Conservation (phyloP, 2,888 invertebrate species). For the Acheta domesticus region DNA sequence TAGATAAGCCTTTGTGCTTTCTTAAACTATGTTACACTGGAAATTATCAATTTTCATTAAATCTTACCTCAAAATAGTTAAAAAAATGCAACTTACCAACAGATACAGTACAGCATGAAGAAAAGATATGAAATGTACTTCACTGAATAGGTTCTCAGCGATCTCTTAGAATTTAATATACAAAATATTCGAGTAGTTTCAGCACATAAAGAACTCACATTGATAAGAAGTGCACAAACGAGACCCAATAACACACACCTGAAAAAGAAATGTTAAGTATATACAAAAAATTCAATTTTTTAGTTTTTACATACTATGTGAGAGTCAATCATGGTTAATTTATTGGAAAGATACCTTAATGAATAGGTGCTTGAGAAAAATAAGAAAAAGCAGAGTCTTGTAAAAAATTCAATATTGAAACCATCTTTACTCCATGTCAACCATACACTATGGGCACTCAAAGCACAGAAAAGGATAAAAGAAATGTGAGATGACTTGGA, state of each 20-base stretch:
- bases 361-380: not conserved
- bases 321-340: not conserved
- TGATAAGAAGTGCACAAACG: not conserved
- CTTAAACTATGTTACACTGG: not conserved
- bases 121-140: not conserved
- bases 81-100: not conserved
- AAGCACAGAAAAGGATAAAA: conserved; percentile 18
- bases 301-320: no score
- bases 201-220: not conserved
- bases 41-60: not conserved
- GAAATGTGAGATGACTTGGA: not conserved
- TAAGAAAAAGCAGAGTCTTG: not conserved
- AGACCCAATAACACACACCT: conserved; percentile 5
- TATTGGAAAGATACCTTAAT: not conserved
- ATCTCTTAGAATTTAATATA: not conserved
- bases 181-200: conserved; percentile 18
- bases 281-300: no score
- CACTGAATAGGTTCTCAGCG: not conserved
- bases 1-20: not conserved
- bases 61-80: not conserved
- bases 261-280: not conserved
- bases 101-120: not conserved
- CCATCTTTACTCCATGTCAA: conserved; percentile 7
- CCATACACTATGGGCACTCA: conserved; percentile 18
- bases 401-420: conserved; percentile 5